These are phyloP conservation scores for human (Homo sapiens) DNA, from an alignment of 2,113 vertebrate genomes.

Conservation along the genomic window GRCh38 chrX:145055001-145055500, in stretches of 20 bases:
- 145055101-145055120: neutral
- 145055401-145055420: neutral
- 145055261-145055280: neutral
- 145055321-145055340: neutral
- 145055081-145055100: neutral
- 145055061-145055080: neutral
- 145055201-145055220: neutral
- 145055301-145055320: neutral
- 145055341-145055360: neutral
- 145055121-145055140: neutral
- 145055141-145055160: neutral
- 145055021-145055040: neutral
- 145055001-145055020: neutral
- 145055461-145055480: neutral
- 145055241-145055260: neutral
- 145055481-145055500: neutral
- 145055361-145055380: neutral
- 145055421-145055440: neutral
- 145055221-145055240: neutral
- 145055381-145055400: neutral
- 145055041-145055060: neutral
- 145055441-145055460: neutral
- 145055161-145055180: neutral
- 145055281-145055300: neutral
- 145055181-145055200: neutral